These are phyloP conservation scores for Leucoma salicis DNA, from an alignment of 2,888 invertebrate species.

Conservation along the genomic window DNA sequence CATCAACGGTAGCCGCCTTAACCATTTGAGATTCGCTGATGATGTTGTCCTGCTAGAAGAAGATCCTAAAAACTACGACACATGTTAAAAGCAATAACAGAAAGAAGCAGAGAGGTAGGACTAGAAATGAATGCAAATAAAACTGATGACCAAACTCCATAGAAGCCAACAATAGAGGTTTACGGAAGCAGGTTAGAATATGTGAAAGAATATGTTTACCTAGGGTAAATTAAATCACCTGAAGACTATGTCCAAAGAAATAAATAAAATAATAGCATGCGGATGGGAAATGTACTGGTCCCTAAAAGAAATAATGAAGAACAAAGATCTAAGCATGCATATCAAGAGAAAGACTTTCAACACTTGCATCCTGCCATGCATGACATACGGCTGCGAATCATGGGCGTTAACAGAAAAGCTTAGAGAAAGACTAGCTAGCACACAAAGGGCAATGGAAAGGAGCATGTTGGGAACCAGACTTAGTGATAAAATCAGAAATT, in stretches of 20 bases:
- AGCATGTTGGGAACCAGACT: too few species aligned
- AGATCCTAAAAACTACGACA: neutral
- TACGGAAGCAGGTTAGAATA: neutral
- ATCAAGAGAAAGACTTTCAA: neutral
- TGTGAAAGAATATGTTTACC: neutral
- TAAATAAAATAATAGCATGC: neutral
- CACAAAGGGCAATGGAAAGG: too few species aligned
- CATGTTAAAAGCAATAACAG: neutral
- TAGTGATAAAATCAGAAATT: too few species aligned
- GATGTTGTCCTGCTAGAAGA: constrained; percentile 1
- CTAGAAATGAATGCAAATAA: neutral
- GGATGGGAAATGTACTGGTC: too few species aligned
- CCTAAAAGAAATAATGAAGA: neutral
- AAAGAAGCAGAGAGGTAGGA: constrained; percentile 1
- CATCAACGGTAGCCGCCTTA: constrained; percentile 11
- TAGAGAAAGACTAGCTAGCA: too few species aligned
- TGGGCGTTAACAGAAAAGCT: too few species aligned
- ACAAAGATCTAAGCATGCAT: neutral
- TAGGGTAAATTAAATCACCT: neutral
- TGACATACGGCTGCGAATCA: too few species aligned
- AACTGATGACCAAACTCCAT: neutral
- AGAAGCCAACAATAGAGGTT: neutral
- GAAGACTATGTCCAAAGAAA: neutral
- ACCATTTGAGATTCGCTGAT: constrained; percentile 5
- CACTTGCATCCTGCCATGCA: neutral